phyloP scores from a whole-genome alignment of 1,140 invertebrate species.

The Listronotus bonariensis region DNA sequence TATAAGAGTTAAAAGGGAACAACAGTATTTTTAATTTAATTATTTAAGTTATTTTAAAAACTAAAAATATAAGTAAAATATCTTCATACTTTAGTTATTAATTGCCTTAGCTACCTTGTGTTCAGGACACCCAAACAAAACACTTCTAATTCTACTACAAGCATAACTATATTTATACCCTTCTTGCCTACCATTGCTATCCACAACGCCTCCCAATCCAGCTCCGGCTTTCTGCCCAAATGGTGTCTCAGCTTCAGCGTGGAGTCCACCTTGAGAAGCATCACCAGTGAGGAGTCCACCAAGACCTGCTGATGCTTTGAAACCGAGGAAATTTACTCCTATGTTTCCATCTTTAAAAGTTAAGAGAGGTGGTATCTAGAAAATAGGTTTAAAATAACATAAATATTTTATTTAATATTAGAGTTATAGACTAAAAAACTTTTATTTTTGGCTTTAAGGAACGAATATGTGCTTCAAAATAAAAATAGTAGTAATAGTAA shows the following conservation, averaged over 20 bases:
- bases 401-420: too few relatives aligned
- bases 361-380: constrained; percentile 35
- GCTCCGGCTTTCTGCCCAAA: constrained; percentile 66
- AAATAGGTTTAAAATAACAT: background rate
- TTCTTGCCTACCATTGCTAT: constrained; percentile 21
- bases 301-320: constrained; percentile 70
- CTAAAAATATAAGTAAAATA: too few relatives aligned
- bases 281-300: constrained; percentile 57
- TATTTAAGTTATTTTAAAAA: too few relatives aligned
- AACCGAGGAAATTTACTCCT: constrained; percentile 73
- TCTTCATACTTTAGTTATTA: too few relatives aligned
- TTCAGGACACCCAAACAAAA: too few relatives aligned
- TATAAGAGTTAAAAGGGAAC: too few relatives aligned
- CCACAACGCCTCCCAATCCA: constrained; percentile 50
- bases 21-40: too few relatives aligned
- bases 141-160: too few relatives aligned
- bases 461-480: background rate
- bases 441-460: background rate
- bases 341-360: constrained; percentile 65
- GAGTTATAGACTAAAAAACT: too few relatives aligned
- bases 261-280: constrained; percentile 61
- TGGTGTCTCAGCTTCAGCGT: constrained; percentile 70
- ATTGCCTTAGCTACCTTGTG: background rate
- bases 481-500: too few relatives aligned
- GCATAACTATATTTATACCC: too few relatives aligned